Evolutionary conservation across 2,797 vertebrate species (phyloP), one percentile per base, ranked within the genome.

Genomic region (Myoxocephalus aenaeus): DNA sequence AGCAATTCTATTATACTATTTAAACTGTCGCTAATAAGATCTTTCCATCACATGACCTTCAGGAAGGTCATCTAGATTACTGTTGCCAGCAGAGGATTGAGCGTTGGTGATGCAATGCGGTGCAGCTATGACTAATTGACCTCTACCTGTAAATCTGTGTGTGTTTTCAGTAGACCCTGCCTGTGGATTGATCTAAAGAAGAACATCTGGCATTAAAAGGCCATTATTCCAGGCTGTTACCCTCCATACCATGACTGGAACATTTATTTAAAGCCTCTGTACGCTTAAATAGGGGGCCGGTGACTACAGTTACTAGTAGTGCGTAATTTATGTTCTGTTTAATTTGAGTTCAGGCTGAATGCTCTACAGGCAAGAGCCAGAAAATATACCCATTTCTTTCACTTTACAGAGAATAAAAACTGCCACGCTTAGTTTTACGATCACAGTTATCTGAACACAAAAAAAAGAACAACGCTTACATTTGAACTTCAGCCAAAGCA

Each of bases 121-220:
- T 18, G 74, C 65, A 48, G 42, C 46, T 15, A 13, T 34, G 70
- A 48, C 61, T 73, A 34, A 46, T 25, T 69, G 78, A 75, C 50
- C 74, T 82, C 81, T 54, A 72, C 67, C 76, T 75, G 14, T 63
- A 8, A 54, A 11, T 42, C 27, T 50, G 48, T 40, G 72, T 65
- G 53, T 15, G 40, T 32, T 61, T 63, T 67, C 62, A 34, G 34
- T 9, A 9, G 32, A 56, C 0, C n/a, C 50, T 63, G 73, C 65
- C 38, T 38, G 58, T 27, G 17, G 29, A 40, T 15, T 65, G 69
- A 87, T 46, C 57, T 66, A 56, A 75, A 70, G 70, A 73, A 58
- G 73, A 82, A 81, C 79, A 81, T 75, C 54, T 83, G 81, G 79
- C 56, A 59, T 64, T 44, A 69, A 69, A 74, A 61, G 74, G 27